Percentiles rank a stretch among this genome's conserved stretches.
Evolutionary conservation across 2,113 vertebrate genomes (phyloP).

Genomic region (Lethenteron reissneri): DNA sequence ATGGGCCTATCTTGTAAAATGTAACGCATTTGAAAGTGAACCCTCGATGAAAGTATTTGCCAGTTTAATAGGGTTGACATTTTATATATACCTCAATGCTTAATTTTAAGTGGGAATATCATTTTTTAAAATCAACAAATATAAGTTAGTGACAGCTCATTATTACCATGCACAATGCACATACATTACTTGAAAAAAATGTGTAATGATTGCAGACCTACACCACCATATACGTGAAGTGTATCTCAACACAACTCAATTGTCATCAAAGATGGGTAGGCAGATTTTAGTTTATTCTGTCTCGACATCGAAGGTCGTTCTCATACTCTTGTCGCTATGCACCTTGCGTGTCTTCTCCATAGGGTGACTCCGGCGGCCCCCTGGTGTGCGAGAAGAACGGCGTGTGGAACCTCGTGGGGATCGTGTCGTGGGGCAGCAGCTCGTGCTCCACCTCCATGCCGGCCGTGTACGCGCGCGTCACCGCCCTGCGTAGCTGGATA

Average conservation of each 20-base stretch:
- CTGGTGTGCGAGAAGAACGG: constrained; percentile 1
- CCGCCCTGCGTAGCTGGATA: constrained; percentile 55
- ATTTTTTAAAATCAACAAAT: background rate
- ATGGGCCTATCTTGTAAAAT: constrained; percentile 13
- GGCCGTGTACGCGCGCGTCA: constrained; percentile 55
- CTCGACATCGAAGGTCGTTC: background rate
- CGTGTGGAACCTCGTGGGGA: constrained; percentile 5
- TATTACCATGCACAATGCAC: constrained; percentile 10
- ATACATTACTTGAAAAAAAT: background rate
- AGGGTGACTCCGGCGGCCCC: constrained; percentile 18
- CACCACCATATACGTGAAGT: background rate
- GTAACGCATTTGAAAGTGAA: constrained; percentile 31
- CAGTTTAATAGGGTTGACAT: background rate
- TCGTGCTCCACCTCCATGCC: constrained; percentile 66
- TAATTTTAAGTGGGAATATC: too few relatives aligned
- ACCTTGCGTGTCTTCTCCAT: constrained; percentile 4
- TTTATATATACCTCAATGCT: too few relatives aligned
- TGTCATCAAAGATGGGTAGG: background rate
- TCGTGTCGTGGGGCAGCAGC: constrained; percentile 31
- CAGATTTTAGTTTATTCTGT: background rate
- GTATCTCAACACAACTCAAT: background rate
- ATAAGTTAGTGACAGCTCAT: background rate
- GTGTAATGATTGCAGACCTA: background rate
- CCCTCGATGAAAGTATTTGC: constrained; percentile 16
- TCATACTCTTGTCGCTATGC: background rate